Conservation (phyloP, 2,113 vertebrate genomes). For the Spilogale gracilis region DNA sequence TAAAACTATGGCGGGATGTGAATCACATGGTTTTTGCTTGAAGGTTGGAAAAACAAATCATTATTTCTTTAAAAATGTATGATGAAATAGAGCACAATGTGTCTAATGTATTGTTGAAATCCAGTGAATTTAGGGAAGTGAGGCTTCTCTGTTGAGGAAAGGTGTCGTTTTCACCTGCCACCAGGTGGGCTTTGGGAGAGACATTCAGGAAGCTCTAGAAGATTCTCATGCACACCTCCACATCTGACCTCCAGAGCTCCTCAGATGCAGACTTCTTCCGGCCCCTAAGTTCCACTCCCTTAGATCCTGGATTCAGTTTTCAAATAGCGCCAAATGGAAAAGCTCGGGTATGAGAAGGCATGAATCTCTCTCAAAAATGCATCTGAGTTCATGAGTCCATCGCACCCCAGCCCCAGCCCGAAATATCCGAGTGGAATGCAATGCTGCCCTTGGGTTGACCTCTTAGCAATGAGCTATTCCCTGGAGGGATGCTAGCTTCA, state of each 20-base stretch:
- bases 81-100: neutral
- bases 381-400: neutral
- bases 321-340: neutral
- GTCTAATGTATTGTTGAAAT: neutral
- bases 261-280: neutral
- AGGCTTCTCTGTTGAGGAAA: neutral
- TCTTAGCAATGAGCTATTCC: neutral
- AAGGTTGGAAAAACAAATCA: neutral
- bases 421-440: neutral
- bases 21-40: neutral
- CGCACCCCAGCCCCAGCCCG: neutral
- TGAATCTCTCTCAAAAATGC: neutral
- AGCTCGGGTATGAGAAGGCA: neutral
- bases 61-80: neutral
- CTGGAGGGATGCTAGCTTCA: neutral
- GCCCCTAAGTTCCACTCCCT: neutral
- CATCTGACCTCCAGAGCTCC: neutral
- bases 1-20: neutral
- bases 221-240: neutral
- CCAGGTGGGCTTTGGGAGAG: neutral
- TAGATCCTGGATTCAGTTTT: neutral
- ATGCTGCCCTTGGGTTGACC: neutral
- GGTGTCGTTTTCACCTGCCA: neutral
- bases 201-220: neutral
- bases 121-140: neutral